Evolutionary conservation across 2,797 vertebrate species (phyloP).

Genomic region (Valencia hispanica): DNA sequence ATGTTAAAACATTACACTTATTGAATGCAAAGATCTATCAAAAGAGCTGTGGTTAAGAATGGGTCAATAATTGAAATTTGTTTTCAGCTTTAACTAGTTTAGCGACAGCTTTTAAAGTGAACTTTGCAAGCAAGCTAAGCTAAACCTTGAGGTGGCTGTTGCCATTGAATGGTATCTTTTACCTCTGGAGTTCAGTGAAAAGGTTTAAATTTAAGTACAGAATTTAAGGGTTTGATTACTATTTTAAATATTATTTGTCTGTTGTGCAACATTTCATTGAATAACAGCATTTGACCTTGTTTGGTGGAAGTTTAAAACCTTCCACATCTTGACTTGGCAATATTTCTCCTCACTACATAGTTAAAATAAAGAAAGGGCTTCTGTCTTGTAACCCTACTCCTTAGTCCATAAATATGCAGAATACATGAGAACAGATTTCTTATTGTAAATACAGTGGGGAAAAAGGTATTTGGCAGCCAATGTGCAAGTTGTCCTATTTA

Average conservation of each 20-base stretch:
- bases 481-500: too few species aligned
- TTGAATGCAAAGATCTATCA: background rate
- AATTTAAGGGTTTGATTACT: background rate
- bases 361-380: too few species aligned
- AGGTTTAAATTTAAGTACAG: background rate
- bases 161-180: background rate
- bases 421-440: too few species aligned
- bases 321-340: too few species aligned
- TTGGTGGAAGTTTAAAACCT: too few species aligned
- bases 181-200: background rate
- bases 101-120: background rate
- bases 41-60: background rate
- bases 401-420: too few species aligned
- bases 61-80: background rate
- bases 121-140: background rate
- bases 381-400: too few species aligned
- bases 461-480: too few species aligned
- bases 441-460: too few species aligned
- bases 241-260: background rate
- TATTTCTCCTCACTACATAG: too few species aligned
- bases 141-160: background rate
- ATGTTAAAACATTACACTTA: background rate
- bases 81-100: too few species aligned
- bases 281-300: too few species aligned
- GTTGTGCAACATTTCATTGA: background rate